phyloP scores from a whole-genome alignment of 1,140 invertebrate species.

The Sminthurinus signatus region DNA sequence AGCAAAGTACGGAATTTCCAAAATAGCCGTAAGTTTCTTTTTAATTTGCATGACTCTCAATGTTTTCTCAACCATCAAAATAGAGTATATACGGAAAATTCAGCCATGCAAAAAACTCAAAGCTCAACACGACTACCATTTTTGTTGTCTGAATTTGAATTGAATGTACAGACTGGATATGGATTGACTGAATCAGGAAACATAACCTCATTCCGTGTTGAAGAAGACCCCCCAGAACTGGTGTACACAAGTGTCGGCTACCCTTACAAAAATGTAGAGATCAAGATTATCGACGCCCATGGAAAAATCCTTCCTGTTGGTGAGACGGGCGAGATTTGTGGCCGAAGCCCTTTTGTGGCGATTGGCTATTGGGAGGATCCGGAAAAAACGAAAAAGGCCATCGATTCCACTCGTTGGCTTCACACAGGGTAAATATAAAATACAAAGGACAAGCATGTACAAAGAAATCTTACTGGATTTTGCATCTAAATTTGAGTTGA shows the following conservation, averaged over 20 bases:
- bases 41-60: too few species aligned
- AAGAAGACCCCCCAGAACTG: slow-evolving; percentile 5
- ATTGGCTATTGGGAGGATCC: slow-evolving; percentile 55
- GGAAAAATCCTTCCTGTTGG: slow-evolving; percentile 51
- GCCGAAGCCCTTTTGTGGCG: slow-evolving; percentile 54
- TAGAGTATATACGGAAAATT: too few species aligned
- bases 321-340: slow-evolving; percentile 53
- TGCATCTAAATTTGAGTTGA: too few species aligned
- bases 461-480: too few species aligned
- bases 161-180: too few species aligned
- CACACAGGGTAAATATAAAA: slow-evolving; percentile 88
- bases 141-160: too few species aligned
- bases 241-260: not conserved
- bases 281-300: slow-evolving; percentile 50
- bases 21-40: slow-evolving; percentile 57
- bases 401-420: slow-evolving; percentile 72
- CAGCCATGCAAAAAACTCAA: too few species aligned
- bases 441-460: too few species aligned
- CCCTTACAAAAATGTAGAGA: not conserved
- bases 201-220: not conserved
- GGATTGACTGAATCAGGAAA: slow-evolving; percentile 21
- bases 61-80: too few species aligned
- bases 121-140: too few species aligned
- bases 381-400: slow-evolving; percentile 54
- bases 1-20: slow-evolving; percentile 28